Conservation (phyloP, 2,113 vertebrate genomes). For the Speoplatyrhinus poulsoni region DNA sequence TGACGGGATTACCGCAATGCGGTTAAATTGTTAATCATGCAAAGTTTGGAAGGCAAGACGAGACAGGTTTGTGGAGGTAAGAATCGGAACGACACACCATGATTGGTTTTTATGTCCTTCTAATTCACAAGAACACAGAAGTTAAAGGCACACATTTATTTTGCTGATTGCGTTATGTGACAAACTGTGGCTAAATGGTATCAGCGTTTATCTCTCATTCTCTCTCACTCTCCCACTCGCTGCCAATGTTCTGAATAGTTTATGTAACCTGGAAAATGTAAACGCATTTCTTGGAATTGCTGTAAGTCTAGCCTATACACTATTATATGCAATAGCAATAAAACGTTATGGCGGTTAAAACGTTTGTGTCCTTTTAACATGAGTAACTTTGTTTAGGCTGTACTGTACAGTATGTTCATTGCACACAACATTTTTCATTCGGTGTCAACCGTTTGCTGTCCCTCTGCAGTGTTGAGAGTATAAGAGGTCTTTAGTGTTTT, state of each 20-base stretch:
- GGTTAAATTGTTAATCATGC: constrained; percentile 53
- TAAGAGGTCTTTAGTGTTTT: too few relatives aligned
- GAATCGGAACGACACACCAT: constrained; percentile 49
- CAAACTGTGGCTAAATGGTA: neutral
- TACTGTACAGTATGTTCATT: neutral
- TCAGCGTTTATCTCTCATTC: neutral
- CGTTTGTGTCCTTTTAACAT: too few relatives aligned
- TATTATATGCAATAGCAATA: neutral
- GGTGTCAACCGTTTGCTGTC: constrained; percentile 21
- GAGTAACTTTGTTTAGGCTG: too few relatives aligned
- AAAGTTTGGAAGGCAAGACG: constrained; percentile 64
- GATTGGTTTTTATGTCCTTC: constrained; percentile 67
- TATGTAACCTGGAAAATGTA: constrained; percentile 3
- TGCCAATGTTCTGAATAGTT: constrained; percentile 3
- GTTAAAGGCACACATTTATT: constrained; percentile 23
- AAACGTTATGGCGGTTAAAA: neutral
- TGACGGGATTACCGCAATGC: constrained; percentile 33
- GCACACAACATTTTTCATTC: neutral
- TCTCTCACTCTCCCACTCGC: neutral
- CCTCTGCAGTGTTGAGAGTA: constrained; percentile 40
- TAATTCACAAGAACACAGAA: constrained; percentile 42
- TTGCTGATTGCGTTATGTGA: neutral
- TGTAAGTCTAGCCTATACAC: neutral
- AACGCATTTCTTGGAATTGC: constrained; percentile 10
- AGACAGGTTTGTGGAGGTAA: constrained; percentile 66